Evolutionary conservation across 2,888 invertebrate species (phyloP).

Genomic region (Zhengitettix transpicula): DNA sequence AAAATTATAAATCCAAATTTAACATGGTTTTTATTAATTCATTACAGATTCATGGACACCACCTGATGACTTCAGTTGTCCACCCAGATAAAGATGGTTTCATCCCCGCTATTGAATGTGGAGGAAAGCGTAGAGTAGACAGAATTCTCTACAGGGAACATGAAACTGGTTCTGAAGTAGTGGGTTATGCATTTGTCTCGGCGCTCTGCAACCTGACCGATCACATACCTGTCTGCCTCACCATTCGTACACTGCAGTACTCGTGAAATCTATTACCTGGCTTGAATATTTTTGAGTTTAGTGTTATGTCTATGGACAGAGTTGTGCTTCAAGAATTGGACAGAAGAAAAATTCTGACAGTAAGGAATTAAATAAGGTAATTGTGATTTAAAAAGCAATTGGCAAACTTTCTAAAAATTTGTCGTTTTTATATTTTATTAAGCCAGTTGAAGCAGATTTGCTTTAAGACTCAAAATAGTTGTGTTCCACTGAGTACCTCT

Average conservation of each 20-base stretch:
- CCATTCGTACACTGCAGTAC: neutral
- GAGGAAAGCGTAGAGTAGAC: slow-evolving; percentile 15
- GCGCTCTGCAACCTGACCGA: slow-evolving; percentile 13
- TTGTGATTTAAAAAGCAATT: too few relatives aligned
- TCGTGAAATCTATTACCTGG: too few relatives aligned
- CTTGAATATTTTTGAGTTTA: too few relatives aligned
- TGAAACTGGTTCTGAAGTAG: neutral
- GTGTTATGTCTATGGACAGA: too few relatives aligned
- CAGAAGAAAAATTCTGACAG: too few relatives aligned
- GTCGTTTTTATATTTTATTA: too few relatives aligned
- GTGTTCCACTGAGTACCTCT: too few relatives aligned
- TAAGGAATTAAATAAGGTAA: too few relatives aligned
- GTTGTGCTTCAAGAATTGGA: too few relatives aligned
- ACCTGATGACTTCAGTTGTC: slow-evolving; percentile 6
- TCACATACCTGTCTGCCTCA: slow-evolving; percentile 14
- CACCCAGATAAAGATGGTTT: slow-evolving; percentile 6
- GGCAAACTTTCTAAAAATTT: too few relatives aligned
- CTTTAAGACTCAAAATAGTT: too few relatives aligned
- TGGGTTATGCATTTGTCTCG: slow-evolving; percentile 13
- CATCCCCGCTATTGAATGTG: slow-evolving; percentile 7
- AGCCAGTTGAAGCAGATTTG: too few relatives aligned
- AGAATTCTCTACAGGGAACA: slow-evolving; percentile 7
- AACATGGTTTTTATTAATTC: neutral
- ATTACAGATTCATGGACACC: slow-evolving; percentile 9
- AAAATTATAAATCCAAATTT: neutral